Base-by-base conservation (phyloP, 2,113 vertebrate species). In the Scopus umbretta region DNA sequence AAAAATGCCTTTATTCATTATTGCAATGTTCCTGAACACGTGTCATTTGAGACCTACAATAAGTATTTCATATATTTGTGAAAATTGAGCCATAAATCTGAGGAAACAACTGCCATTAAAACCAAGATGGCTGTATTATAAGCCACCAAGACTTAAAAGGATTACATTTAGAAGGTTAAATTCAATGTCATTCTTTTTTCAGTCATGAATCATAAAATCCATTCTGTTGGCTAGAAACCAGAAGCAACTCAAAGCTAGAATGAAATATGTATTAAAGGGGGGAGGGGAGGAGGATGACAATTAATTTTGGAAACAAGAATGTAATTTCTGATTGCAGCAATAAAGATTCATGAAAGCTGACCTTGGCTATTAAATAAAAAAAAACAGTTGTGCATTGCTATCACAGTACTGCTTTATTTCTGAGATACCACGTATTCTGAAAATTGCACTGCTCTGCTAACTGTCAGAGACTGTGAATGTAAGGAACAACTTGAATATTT, bases 161-260 rank as follows among this genome's bases (percentile, higher is more conserved):
- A 97, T 97, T 97, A 95, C 78, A 72, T 67, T 95, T 73, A 87
- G 74, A 96, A 97, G 97, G 96, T 92, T 96, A 94, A 93, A 93
- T 88, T 80, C 94, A 97, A 96, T 96, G 96, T 95, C 94, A 91
- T 80, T 90, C 83, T 94, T 85, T 90, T 90, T 93, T 91, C 52
- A 95, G 67, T 32, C 43, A 55, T 43, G 63, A 95, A 86, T 68
- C 14, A 17, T 78, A 93, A 95, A 96, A 96, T 81, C 45, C 86
- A 34, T 80, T 83, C 58, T 88, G 26, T 80, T 95, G 94, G 82
- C 86, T 91, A 63, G 73, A 95, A 91, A 92, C 56, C 93, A 85
- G 62, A 94, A 95, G 70, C 38, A 85, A 73, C 78, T 94, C 65
- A 79, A 86, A 72, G 49, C 43, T 56, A 56, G 72, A 88, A 80